Conservation (phyloP, 2,888 invertebrate species). For the Lithophane semibrunnea region DNA sequence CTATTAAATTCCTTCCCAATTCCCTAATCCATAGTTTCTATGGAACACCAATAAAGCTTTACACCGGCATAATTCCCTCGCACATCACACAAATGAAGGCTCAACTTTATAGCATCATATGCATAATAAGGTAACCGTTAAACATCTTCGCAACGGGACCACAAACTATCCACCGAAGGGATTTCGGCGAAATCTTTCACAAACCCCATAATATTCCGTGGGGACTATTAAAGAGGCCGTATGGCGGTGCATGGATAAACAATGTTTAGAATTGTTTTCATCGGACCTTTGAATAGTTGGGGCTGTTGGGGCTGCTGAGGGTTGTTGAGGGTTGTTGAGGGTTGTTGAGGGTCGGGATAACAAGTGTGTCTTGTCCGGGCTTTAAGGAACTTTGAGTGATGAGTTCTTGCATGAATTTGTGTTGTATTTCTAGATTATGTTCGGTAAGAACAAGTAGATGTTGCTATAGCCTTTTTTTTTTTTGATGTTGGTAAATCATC, state of each 20-base stretch:
- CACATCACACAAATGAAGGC: conserved; percentile 63
- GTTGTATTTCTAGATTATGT: conserved; percentile 35
- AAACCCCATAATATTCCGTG: conserved; percentile 64
- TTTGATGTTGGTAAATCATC: too few species aligned
- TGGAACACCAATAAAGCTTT: conserved; percentile 55
- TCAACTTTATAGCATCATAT: conserved; percentile 62
- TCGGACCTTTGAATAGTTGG: conserved; percentile 58
- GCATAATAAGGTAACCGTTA: conserved; percentile 62
- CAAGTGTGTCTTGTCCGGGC: conserved; percentile 54
- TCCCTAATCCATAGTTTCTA: conserved; percentile 56
- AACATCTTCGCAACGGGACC: conserved; percentile 53
- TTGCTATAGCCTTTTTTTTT: too few species aligned
- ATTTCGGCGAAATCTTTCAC: conserved; percentile 64
- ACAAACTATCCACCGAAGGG: conserved; percentile 63
- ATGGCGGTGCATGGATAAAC: conserved; percentile 64
- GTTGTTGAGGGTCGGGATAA: conserved; percentile 39
- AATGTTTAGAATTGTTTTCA: conserved; percentile 66
- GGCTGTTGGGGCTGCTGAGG: conserved; percentile 15
- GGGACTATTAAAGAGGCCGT: conserved; percentile 60
- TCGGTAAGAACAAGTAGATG: neutral
- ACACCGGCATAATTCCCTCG: conserved; percentile 31
- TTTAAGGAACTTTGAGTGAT: conserved; percentile 57
- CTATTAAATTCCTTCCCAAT: conserved; percentile 16
- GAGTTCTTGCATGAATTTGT: conserved; percentile 49
- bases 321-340: conserved; percentile 13